These are phyloP conservation scores for Tachina lurida DNA, from an alignment of 2,888 invertebrate species.

Conservation along the genomic window DNA sequence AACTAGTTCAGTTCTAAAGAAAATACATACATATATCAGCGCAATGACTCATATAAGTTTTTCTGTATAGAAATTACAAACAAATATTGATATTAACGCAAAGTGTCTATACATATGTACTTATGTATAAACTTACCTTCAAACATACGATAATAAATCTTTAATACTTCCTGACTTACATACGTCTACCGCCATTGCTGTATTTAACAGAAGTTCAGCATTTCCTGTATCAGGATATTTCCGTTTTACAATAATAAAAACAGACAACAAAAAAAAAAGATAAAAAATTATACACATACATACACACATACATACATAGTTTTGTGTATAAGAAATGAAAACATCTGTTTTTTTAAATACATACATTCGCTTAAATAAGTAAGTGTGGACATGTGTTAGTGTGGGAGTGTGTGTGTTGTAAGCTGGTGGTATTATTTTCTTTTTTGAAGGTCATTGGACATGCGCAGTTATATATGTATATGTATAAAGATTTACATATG, in stretches of 20 bases:
- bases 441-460: slow-evolving; percentile 79
- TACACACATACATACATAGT: background rate
- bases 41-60: background rate
- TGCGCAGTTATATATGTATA: slow-evolving; percentile 73
- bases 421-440: background rate
- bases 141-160: background rate
- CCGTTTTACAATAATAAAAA: slow-evolving; percentile 12
- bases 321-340: background rate
- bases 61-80: background rate
- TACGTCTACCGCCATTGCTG: slow-evolving; percentile 65
- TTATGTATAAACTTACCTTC: background rate
- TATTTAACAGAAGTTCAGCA: slow-evolving; percentile 70
- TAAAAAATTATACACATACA: background rate
- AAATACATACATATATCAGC: background rate
- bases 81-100: background rate
- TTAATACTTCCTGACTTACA: slow-evolving; percentile 2
- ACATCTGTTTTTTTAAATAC: slow-evolving; percentile 47
- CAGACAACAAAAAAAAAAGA: background rate
- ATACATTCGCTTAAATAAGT: background rate
- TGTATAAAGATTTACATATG: background rate
- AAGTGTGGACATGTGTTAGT: background rate
- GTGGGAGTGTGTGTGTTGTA: slow-evolving; percentile 1
- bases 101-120: background rate
- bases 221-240: slow-evolving; percentile 64
- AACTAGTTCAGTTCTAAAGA: slow-evolving; percentile 5